phyloP scores from a whole-genome alignment of 2,113 vertebrate genomes.

The Pipra filicauda region DNA sequence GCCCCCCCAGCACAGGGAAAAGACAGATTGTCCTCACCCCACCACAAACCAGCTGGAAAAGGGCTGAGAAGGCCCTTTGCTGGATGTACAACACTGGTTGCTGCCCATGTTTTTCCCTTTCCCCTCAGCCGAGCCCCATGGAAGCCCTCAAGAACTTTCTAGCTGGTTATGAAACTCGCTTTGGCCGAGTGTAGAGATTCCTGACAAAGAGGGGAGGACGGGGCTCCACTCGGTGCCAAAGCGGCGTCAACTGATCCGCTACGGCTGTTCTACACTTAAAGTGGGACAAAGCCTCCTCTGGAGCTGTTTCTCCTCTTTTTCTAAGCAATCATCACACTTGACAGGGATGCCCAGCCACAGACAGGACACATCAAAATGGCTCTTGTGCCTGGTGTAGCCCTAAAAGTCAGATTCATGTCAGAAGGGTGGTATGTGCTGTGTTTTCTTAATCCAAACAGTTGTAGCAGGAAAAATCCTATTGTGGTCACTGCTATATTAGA shows the following conservation, averaged over 20 bases:
- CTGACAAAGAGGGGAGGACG: neutral
- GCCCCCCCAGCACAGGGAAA: neutral
- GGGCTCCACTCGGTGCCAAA: neutral
- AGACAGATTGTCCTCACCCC: neutral
- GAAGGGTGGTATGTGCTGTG: neutral
- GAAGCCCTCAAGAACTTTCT: neutral
- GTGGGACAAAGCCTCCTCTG: conserved; percentile 7
- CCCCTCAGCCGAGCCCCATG: neutral
- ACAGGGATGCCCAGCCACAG: neutral
- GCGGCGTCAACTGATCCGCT: neutral
- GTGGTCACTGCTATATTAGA: neutral
- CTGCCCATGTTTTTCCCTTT: neutral
- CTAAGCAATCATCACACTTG: accelerated
- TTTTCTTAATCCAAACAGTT: neutral
- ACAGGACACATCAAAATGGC: neutral
- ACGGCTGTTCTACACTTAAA: neutral
- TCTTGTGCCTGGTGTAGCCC: neutral
- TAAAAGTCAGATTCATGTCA: neutral
- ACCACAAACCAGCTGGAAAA: neutral
- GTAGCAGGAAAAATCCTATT: neutral
- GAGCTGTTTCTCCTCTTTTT: neutral
- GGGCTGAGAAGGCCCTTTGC: neutral
- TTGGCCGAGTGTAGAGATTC: neutral
- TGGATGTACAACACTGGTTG: neutral
- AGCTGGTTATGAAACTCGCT: neutral